These are phyloP conservation scores for fruit fly (Drosophila melanogaster) DNA, from an alignment of 1,140 invertebrate species.

Conservation along the genomic window DNA sequence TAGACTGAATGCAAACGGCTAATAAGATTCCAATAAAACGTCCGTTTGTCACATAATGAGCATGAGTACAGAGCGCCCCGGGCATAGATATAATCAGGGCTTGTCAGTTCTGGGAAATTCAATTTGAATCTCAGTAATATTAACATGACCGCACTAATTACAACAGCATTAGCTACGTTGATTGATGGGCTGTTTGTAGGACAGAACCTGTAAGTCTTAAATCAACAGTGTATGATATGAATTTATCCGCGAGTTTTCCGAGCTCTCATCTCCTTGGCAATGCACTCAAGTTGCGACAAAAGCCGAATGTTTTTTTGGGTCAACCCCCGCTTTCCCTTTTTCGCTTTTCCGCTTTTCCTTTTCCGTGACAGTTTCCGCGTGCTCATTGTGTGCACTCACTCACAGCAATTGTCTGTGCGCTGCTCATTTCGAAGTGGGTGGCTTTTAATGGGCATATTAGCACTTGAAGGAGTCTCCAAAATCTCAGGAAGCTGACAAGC, in stretches of 20 bases:
- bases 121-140: slow-evolving; percentile 19
- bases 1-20: slow-evolving; percentile 2
- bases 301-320: slow-evolving; percentile 60
- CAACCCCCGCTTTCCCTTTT: slow-evolving; percentile 21
- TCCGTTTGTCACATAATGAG: slow-evolving; percentile 20
- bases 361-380: slow-evolving; percentile 47
- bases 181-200: slow-evolving; percentile 18
- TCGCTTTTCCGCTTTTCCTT: slow-evolving; percentile 34
- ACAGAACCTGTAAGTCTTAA: slow-evolving; percentile 3
- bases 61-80: neutral
- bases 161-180: slow-evolving; percentile 36
- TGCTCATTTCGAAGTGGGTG: slow-evolving; percentile 42
- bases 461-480: slow-evolving; percentile 27
- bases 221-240: slow-evolving; percentile 4
- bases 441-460: slow-evolving; percentile 54
- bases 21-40: slow-evolving; percentile 30
- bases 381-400: slow-evolving; percentile 30
- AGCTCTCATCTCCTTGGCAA: slow-evolving; percentile 42
- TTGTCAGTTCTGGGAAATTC: slow-evolving; percentile 13
- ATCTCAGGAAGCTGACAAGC: slow-evolving; percentile 18
- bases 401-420: slow-evolving; percentile 26
- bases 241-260: slow-evolving; percentile 15
- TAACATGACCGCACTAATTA: slow-evolving; percentile 33
- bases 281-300: slow-evolving; percentile 35
- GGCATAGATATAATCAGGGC: slow-evolving; percentile 2